phyloP scores from a whole-genome alignment of 2,113 vertebrate species.

The Hirundichthys speculiger region DNA sequence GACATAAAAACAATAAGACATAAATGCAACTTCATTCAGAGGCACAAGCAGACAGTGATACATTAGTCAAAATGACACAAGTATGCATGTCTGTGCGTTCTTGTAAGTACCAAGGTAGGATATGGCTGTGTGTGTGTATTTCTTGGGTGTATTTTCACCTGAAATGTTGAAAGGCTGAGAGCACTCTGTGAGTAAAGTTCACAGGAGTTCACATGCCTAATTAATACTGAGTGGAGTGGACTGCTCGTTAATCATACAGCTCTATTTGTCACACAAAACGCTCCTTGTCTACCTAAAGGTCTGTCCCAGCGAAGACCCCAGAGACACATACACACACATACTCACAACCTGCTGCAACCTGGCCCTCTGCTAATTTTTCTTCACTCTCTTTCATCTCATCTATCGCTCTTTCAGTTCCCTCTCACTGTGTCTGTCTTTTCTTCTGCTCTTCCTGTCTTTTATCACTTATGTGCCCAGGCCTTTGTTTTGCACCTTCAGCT shows the following conservation, averaged over 20 bases:
- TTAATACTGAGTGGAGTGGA: conserved; percentile 74
- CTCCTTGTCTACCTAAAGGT: conserved; percentile 62
- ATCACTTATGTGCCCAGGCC: conserved; percentile 73
- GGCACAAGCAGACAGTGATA: conserved; percentile 44
- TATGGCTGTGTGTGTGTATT: conserved; percentile 19
- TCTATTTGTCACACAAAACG: conserved; percentile 73
- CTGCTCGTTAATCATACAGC: conserved; percentile 76
- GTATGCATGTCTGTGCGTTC: conserved; percentile 49
- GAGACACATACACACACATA: conserved; percentile 38
- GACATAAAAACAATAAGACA: conserved; percentile 16
- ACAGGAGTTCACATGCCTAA: conserved; percentile 81
- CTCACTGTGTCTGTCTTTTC: conserved; percentile 69
- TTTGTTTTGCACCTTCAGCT: conserved; percentile 70
- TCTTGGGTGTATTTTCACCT: conserved; percentile 45
- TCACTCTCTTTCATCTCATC: conserved; percentile 73
- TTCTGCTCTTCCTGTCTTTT: conserved; percentile 81
- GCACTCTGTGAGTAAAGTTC: conserved; percentile 73
- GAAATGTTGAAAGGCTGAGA: conserved; percentile 64
- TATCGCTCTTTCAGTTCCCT: conserved; percentile 72
- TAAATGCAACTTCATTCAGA: conserved; percentile 37
- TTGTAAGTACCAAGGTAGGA: conserved; percentile 11
- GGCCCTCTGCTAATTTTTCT: conserved; percentile 51
- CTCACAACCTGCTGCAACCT: conserved; percentile 67
- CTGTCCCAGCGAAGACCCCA: conserved; percentile 49
- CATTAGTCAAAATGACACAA: conserved; percentile 59